Evolutionary conservation across 1,140 invertebrate species (phyloP).

Genomic region (Ips typographus): DNA sequence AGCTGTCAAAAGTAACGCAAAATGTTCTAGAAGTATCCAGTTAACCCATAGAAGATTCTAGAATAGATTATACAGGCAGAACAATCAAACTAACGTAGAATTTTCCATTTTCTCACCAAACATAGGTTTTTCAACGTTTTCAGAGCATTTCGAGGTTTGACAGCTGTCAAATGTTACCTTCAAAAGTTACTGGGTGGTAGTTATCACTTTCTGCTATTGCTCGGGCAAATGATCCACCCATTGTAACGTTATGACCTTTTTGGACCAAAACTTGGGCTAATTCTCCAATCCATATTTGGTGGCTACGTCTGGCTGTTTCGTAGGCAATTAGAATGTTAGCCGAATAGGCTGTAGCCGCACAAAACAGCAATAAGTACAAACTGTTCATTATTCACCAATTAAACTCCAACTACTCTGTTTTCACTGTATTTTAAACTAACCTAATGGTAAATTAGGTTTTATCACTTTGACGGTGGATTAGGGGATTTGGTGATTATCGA

Average conservation of each 20-base stretch:
- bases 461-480: too few species aligned
- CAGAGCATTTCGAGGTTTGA: background rate
- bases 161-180: slow-evolving; percentile 23
- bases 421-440: too few species aligned
- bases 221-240: slow-evolving; percentile 28
- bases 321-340: slow-evolving; percentile 30
- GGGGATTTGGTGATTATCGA: too few species aligned
- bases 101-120: background rate
- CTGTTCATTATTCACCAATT: background rate
- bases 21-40: too few species aligned
- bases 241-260: slow-evolving; percentile 40
- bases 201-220: slow-evolving; percentile 21
- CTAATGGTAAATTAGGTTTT: too few species aligned
- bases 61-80: too few species aligned
- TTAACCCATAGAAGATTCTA: too few species aligned
- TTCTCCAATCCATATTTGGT: slow-evolving; percentile 40
- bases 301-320: slow-evolving; percentile 32
- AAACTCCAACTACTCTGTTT: too few species aligned
- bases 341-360: background rate
- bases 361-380: background rate
- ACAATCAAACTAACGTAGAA: too few species aligned
- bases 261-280: slow-evolving; percentile 30
- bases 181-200: slow-evolving; percentile 30
- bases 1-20: too few species aligned
- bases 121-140: background rate